Conservation (phyloP, 1,140 invertebrate species). For the Leptinotarsa lineolata region DNA sequence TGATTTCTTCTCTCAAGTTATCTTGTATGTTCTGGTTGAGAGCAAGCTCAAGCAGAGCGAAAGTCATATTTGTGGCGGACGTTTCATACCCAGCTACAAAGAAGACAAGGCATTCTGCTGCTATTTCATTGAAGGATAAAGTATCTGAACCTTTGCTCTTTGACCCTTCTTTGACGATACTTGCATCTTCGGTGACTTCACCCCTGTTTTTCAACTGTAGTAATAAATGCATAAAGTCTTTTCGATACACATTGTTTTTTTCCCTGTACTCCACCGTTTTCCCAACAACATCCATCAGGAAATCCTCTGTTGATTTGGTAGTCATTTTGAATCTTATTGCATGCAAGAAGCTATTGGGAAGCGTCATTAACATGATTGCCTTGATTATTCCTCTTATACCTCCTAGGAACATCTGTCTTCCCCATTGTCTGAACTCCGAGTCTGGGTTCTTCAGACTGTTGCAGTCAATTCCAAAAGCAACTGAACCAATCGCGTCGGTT, state of each 20-base stretch:
- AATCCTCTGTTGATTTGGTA: constrained; percentile 7
- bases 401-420: constrained; percentile 45
- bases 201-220: constrained; percentile 47
- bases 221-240: constrained; percentile 63
- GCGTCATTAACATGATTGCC: neutral
- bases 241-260: constrained; percentile 55
- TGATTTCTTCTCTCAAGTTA: constrained; percentile 58
- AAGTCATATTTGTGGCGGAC: constrained; percentile 58
- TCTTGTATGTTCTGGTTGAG: constrained; percentile 58
- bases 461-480: constrained; percentile 64
- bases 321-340: constrained; percentile 8
- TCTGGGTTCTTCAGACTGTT: constrained; percentile 60
- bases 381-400: constrained; percentile 9
- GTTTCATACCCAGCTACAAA: constrained; percentile 63
- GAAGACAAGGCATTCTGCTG: constrained; percentile 57
- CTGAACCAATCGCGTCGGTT: constrained; percentile 62
- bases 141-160: neutral
- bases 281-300: constrained; percentile 41
- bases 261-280: constrained; percentile 58
- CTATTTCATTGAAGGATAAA: constrained; percentile 42
- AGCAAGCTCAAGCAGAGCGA: constrained; percentile 59
- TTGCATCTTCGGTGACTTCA: constrained; percentile 24
- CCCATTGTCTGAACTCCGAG: constrained; percentile 54
- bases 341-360: constrained; percentile 21
- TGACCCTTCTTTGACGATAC: neutral